Evolutionary conservation across 2,888 invertebrate species (phyloP).

Genomic region (Zelleria hepariella): DNA sequence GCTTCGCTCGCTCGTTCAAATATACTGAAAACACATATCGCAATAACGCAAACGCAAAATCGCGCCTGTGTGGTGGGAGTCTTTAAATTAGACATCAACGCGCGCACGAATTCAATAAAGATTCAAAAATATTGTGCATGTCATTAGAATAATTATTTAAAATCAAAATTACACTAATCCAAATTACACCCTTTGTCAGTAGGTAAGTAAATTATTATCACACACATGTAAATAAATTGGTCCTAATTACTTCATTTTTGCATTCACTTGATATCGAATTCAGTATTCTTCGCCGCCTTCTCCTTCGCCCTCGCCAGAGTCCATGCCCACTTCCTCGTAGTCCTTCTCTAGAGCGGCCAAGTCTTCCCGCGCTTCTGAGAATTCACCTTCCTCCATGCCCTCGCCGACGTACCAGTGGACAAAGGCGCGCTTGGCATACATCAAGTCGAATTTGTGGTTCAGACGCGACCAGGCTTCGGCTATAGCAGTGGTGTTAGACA

Average conservation of each 20-base stretch:
- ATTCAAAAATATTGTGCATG: too few species aligned
- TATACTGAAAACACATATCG: too few species aligned
- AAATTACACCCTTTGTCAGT: too few species aligned
- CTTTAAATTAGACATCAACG: too few species aligned
- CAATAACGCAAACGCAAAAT: too few species aligned
- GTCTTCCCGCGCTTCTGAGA: slow-evolving; percentile 80
- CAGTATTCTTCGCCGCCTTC: slow-evolving; percentile 85
- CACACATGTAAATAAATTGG: neutral
- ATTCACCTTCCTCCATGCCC: slow-evolving; percentile 89
- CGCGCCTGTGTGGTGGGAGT: too few species aligned
- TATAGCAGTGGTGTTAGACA: slow-evolving; percentile 97
- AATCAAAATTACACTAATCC: too few species aligned
- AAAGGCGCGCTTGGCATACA: slow-evolving; percentile 97
- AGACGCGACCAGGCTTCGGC: slow-evolving; percentile 98
- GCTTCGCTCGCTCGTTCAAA: too few species aligned
- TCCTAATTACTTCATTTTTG: slow-evolving; percentile 17
- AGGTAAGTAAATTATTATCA: neutral
- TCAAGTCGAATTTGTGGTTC: slow-evolving; percentile 95
- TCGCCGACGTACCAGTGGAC: slow-evolving; percentile 95
- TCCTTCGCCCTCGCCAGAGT: slow-evolving; percentile 84
- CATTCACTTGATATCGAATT: neutral
- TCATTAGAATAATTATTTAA: too few species aligned
- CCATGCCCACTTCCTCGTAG: slow-evolving; percentile 90
- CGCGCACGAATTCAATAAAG: too few species aligned
- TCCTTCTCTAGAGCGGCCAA: slow-evolving; percentile 83